Evolutionary conservation across 2,888 invertebrate species (phyloP).

Genomic region (Vanessa cardui): DNA sequence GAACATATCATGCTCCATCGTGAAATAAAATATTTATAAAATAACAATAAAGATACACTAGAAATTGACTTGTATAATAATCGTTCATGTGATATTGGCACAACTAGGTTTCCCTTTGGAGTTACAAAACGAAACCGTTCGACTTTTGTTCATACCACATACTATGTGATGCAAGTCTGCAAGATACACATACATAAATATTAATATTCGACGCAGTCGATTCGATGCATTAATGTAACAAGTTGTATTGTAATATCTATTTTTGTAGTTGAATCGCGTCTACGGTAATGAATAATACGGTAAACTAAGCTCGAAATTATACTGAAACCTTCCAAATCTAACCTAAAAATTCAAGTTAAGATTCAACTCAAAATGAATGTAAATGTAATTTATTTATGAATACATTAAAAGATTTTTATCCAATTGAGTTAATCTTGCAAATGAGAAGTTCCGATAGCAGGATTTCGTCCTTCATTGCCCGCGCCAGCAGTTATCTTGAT

Average conservation of each 20-base stretch:
- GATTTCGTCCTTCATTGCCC: background rate
- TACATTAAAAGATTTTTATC: background rate
- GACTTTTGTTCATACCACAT: conserved; percentile 19
- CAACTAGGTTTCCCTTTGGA: conserved; percentile 39
- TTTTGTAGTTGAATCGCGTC: background rate
- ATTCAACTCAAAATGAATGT: background rate
- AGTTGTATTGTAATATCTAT: background rate
- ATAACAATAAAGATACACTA: background rate
- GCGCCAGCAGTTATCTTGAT: conserved; percentile 61
- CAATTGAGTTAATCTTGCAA: background rate
- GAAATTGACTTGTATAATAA: conserved; percentile 4
- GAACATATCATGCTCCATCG: too few relatives aligned
- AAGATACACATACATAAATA: conserved; percentile 2
- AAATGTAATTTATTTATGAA: background rate
- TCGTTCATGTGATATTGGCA: conserved; percentile 47
- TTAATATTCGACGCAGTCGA: conserved; percentile 2
- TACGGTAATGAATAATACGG: background rate
- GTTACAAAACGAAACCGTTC: conserved; percentile 22
- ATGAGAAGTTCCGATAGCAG: conserved; percentile 5
- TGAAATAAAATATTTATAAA: too few relatives aligned
- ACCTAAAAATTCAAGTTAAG: too few relatives aligned
- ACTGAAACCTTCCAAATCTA: too few relatives aligned
- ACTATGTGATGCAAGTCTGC: conserved; percentile 19
- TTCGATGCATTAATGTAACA: conserved; percentile 3
- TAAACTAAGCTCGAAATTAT: background rate